These are phyloP conservation scores for Zoanthus solanderi DNA, from an alignment of 92 coral and sea anemone genomes.

Conservation along the genomic window DNA sequence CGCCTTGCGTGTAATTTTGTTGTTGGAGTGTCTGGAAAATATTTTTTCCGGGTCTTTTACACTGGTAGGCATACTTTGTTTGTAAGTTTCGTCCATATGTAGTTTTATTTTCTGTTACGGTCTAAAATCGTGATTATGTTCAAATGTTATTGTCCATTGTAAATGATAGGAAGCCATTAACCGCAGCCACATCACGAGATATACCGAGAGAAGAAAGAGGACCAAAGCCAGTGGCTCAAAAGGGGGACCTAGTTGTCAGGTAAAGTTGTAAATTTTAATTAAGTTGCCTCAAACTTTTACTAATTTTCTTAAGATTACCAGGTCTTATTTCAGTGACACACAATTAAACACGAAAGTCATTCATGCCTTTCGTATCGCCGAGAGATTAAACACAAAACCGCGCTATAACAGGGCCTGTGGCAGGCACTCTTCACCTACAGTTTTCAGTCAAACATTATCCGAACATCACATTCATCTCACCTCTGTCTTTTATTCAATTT, in stretches of 20 bases:
- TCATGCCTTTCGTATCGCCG: slow-evolving; percentile 8
- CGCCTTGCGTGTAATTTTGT: slow-evolving; percentile 35
- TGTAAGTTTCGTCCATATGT: slow-evolving; percentile 20
- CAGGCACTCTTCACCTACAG: slow-evolving; percentile 12
- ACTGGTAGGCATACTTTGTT: slow-evolving; percentile 32
- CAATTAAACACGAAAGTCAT: slow-evolving; percentile 10
- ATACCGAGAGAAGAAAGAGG: slow-evolving; percentile 54
- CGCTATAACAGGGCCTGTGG: slow-evolving; percentile 17
- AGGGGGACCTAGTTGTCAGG: slow-evolving; percentile 42
- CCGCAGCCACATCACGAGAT: slow-evolving; percentile 48
- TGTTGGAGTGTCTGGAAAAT: slow-evolving; percentile 12
- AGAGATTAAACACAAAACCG: slow-evolving; percentile 10
- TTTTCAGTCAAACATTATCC: not conserved
- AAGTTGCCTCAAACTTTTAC: slow-evolving; percentile 9
- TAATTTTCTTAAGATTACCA: slow-evolving; percentile 2
- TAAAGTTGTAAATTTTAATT: slow-evolving; percentile 8
- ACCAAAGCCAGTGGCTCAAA: slow-evolving; percentile 49
- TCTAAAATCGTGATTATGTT: slow-evolving; percentile 9
- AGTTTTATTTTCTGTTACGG: slow-evolving; percentile 5
- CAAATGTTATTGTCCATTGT: slow-evolving; percentile 10
- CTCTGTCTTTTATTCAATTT: slow-evolving; percentile 5
- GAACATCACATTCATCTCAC: slow-evolving; percentile 8
- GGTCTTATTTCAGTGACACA: slow-evolving; percentile 14
- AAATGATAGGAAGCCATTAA: slow-evolving; percentile 56
- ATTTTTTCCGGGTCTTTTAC: slow-evolving; percentile 39